These are phyloP conservation scores for Microplitis mediator DNA, from an alignment of 1,140 invertebrate genomes.

Conservation along the genomic window DNA sequence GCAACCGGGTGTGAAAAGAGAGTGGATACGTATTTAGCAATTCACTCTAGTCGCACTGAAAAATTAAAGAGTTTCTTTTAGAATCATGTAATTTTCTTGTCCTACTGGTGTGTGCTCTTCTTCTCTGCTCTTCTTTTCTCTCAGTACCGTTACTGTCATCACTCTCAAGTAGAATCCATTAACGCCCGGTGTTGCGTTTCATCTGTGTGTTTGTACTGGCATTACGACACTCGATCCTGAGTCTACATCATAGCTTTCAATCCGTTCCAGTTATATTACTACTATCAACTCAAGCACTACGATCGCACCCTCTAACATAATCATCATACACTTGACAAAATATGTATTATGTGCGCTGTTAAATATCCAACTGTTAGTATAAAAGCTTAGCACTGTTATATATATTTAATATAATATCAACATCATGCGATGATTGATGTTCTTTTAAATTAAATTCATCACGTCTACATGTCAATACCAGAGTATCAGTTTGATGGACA, in stretches of 20 bases:
- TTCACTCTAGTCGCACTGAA: not conserved
- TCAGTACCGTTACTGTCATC: not conserved
- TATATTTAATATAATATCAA: not conserved
- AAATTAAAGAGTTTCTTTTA: not conserved
- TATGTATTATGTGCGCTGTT: too few relatives aligned
- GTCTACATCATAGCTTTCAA: conserved; percentile 39
- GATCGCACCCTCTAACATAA: too few relatives aligned
- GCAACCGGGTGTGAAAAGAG: too few relatives aligned
- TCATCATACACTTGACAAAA: too few relatives aligned
- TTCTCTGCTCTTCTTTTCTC: not conserved
- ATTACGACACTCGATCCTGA: conserved; percentile 55
- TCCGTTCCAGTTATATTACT: conserved; percentile 14
- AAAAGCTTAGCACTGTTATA: not conserved
- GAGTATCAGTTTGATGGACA: not conserved
- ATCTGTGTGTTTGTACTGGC: conserved; percentile 53
- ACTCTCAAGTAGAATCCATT: conserved; percentile 52
- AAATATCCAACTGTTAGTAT: too few relatives aligned
- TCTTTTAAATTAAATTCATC: conserved; percentile 1
- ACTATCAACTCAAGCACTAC: too few relatives aligned
- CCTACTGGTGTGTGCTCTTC: not conserved
- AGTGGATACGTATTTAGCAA: too few relatives aligned
- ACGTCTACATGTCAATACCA: not conserved
- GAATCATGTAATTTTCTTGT: not conserved
- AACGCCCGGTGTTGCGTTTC: conserved; percentile 51
- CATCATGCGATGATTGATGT: not conserved